Base-by-base conservation (phyloP, 2,888 invertebrate species). In the Caradrina kadenii region DNA sequence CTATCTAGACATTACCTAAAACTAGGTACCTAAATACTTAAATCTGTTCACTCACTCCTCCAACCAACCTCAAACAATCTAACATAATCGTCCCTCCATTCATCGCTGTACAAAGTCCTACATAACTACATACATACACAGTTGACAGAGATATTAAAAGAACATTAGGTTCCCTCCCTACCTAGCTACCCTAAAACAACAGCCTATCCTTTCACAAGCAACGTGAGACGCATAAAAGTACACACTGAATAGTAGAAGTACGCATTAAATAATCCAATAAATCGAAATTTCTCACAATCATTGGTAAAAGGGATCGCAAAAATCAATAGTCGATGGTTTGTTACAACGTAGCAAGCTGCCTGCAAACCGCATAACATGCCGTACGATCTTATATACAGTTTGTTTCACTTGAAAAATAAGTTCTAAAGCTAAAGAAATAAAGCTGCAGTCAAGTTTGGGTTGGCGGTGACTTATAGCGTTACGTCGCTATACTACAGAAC, bases 261-360 rank as follows among this genome's bases (percentile, higher is more conserved):
- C 45, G 39, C 49, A 60, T 50, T 67, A 49, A 69, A 69, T 74
- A 77, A 73, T 87, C 90, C 93, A 92, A 94, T 94, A 94, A 93
- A 94, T 94, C 94, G 94, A 94, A 93, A 73, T 82, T 67, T 62
- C 48, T 39, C 67, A 80, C 81, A 86, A 85, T 86, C 87, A 80
- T 83, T 68, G 77, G 63, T 35, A 63, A 67, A 71, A 70, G 88
- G 86, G 94, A 94, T 94, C 94, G 91, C 88, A 74, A 90, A 91
- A 93, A 94, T 94, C 94, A 94, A 94, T 93, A 93, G 93, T 92
- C 92, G 92, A 93, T 93, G 90, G 86, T 87, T 87, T 84, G 87
- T 87, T 88, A 83, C 85, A 85, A 78, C 86, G 88, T 82, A 83
- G 88, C 86, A 80, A 71, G 80, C 81, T 85, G 84, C 83, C 85